phyloP scores from a whole-genome alignment of 1,140 invertebrate species.

The Eurosta solidaginis region DNA sequence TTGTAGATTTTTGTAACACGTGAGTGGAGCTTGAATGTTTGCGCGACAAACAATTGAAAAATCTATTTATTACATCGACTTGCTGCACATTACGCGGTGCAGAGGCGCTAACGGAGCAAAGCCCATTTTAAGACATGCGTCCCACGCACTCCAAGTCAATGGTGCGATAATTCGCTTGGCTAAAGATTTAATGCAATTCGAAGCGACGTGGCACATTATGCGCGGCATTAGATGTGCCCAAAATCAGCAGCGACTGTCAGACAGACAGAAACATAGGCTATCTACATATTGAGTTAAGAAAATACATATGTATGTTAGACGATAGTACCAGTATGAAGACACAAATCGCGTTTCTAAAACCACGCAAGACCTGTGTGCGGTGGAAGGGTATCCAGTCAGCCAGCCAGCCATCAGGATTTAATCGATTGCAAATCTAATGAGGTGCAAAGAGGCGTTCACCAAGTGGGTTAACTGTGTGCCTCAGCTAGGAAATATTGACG shows the following conservation, averaged over 20 bases:
- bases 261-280: not conserved
- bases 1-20: not conserved
- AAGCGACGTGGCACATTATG: not conserved
- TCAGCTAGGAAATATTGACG: not conserved
- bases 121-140: not conserved
- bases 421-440: conserved; percentile 22
- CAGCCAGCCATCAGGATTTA: not conserved
- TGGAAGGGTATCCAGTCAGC: not conserved
- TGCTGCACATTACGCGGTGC: not conserved
- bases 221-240: not conserved
- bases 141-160: not conserved
- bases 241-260: not conserved
- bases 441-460: not conserved
- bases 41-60: not conserved
- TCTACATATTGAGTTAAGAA: too few relatives aligned
- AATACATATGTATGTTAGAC: not conserved
- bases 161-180: not conserved
- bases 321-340: not conserved
- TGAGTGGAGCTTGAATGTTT: too few relatives aligned
- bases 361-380: not conserved
- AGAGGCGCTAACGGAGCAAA: not conserved
- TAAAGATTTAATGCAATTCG: not conserved
- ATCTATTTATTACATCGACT: not conserved
- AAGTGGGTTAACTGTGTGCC: not conserved
- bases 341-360: not conserved